Evolutionary conservation across 2,888 invertebrate genomes (phyloP).

Genomic region (Oscheius sp.): DNA sequence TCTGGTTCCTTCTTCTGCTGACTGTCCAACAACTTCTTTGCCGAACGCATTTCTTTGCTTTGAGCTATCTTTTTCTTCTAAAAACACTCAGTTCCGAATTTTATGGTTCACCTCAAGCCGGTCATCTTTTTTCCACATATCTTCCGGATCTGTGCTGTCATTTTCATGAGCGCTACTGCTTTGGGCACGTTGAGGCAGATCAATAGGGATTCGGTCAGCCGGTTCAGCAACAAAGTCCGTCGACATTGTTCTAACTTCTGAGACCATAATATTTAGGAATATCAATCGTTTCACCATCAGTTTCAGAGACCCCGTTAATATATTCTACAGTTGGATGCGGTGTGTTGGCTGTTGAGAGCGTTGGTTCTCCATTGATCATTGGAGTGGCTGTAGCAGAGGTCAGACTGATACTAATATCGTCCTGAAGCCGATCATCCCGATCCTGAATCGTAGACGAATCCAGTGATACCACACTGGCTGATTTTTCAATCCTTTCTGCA

Average conservation of each 20-base stretch:
- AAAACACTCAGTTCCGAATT: background rate
- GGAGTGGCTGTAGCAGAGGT: constrained; percentile 11
- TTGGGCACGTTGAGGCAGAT: background rate
- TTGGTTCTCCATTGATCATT: constrained; percentile 4
- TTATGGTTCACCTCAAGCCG: constrained; percentile 3
- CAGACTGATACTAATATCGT: constrained; percentile 15
- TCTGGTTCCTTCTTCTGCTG: constrained; percentile 39
- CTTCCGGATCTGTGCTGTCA: constrained; percentile 31
- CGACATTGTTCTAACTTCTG: constrained; percentile 10
- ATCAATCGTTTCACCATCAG: background rate
- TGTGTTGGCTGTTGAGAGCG: constrained; percentile 8
- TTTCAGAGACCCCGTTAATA: background rate
- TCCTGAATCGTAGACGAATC: constrained; percentile 18
- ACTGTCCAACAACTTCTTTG: constrained; percentile 7
- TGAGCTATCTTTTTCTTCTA: constrained; percentile 16
- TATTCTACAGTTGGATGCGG: background rate
- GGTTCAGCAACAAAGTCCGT: constrained; percentile 18
- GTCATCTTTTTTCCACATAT: constrained; percentile 21
- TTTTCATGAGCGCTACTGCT: background rate
- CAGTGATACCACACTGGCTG: constrained; percentile 17
- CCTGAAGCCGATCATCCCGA: constrained; percentile 16
- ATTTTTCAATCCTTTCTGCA: constrained; percentile 1
- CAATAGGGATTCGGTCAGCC: constrained; percentile 8
- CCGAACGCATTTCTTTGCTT: constrained; percentile 18
- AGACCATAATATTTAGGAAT: background rate